These are phyloP conservation scores for Drosophila tropicalis DNA, from an alignment of 1,140 invertebrate species.

Conservation along the genomic window DNA sequence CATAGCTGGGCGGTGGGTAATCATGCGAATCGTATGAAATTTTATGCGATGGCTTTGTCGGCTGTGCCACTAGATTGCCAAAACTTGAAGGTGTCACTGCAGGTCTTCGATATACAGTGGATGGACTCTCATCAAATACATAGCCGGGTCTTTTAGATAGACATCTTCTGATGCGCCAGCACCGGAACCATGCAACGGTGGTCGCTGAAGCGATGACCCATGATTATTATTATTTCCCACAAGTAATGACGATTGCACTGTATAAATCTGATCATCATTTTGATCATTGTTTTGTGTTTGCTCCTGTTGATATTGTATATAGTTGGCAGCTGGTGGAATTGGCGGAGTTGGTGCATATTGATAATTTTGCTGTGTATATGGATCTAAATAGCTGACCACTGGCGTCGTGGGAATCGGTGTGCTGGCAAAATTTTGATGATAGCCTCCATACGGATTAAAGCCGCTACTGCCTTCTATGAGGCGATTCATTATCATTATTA, in stretches of 20 bases:
- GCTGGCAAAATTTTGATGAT: conserved; percentile 38
- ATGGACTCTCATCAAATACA: conserved; percentile 73
- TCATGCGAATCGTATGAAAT: conserved; percentile 81
- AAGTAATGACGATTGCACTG: conserved; percentile 75
- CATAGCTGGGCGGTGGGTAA: conserved; percentile 79
- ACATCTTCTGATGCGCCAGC: conserved; percentile 49
- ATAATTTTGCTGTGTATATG: conserved; percentile 77
- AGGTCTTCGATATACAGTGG: conserved; percentile 48
- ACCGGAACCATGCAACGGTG: conserved; percentile 6
- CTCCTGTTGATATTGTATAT: conserved; percentile 58
- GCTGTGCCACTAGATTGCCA: not conserved
- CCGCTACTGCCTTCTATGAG: not conserved
- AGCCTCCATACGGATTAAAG: not conserved
- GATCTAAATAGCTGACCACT: conserved; percentile 73
- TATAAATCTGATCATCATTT: conserved; percentile 66
- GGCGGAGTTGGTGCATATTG: conserved; percentile 54
- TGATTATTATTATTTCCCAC: conserved; percentile 55
- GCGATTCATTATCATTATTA: conserved; percentile 1
- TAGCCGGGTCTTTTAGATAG: conserved; percentile 71
- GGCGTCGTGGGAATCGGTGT: conserved; percentile 68
- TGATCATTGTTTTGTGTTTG: conserved; percentile 15
- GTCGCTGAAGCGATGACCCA: conserved; percentile 27
- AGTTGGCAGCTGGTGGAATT: conserved; percentile 2
- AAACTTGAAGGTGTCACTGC: conserved; percentile 27
- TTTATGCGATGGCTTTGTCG: conserved; percentile 53